Evolutionary conservation across 2,113 vertebrate genomes (phyloP).

Genomic region (Tragelaphus scriptus): DNA sequence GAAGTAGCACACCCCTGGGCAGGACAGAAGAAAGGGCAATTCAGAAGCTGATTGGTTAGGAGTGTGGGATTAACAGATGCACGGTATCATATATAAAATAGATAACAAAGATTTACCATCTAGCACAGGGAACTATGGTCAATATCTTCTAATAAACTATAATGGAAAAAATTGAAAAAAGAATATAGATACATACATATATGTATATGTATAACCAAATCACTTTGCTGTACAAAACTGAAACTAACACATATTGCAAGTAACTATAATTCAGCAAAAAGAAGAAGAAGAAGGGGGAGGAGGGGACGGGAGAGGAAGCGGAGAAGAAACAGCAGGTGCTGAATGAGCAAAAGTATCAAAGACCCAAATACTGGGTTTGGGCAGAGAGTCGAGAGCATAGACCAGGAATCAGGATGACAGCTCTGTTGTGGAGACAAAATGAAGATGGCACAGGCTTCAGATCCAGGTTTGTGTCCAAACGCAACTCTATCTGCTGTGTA

Average conservation of each 20-base stretch:
- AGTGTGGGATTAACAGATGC: background rate
- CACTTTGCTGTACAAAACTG: background rate
- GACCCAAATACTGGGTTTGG: background rate
- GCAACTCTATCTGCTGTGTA: background rate
- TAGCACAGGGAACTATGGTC: background rate
- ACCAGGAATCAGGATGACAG: background rate
- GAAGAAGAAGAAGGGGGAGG: background rate
- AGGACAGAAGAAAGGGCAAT: background rate
- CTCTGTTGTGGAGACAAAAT: background rate
- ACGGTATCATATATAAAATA: background rate
- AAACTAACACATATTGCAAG: background rate
- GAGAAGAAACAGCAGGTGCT: background rate
- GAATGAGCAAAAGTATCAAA: background rate
- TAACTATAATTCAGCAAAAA: background rate
- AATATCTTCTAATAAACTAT: background rate
- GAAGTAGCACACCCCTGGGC: background rate
- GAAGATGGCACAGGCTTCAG: background rate
- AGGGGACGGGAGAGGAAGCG: background rate
- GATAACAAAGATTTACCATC: background rate
- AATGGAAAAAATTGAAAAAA: background rate
- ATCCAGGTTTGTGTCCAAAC: background rate
- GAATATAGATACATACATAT: background rate
- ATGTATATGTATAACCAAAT: background rate
- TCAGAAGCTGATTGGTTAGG: background rate
- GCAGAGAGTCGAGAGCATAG: background rate